Evolutionary conservation across 2,113 vertebrate species (phyloP).

Genomic region (Thymallus thymallus): DNA sequence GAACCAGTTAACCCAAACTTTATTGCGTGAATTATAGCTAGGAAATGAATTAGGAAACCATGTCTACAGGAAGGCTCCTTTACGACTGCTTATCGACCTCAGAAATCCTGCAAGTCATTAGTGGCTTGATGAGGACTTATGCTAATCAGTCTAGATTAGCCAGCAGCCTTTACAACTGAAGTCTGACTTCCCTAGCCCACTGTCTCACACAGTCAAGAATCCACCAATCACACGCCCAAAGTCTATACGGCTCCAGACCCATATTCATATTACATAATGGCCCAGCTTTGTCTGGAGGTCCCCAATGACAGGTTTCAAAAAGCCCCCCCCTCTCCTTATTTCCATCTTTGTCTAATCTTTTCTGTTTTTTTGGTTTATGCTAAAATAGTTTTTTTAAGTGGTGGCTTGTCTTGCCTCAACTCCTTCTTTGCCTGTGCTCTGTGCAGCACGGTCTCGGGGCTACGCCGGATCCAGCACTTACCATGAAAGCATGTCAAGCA

Average conservation of each 20-base stretch:
- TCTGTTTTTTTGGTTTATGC: conserved; percentile 13
- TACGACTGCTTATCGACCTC: neutral
- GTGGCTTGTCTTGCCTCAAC: neutral
- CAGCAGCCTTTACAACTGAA: neutral
- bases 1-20: no score
- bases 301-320: no score
- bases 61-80: no score
- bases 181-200: no score
- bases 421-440: neutral
- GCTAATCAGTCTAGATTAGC: conserved; percentile 4
- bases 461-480: conserved; percentile 6
- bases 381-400: no score
- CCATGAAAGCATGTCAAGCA: neutral
- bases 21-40: no score
- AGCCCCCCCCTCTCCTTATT: no score
- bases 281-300: neutral
- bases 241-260: no score
- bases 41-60: no score
- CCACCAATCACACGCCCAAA: neutral
- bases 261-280: no score
- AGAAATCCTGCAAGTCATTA: neutral
- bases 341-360: neutral
- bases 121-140: neutral
- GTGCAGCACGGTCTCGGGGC: conserved; percentile 3
- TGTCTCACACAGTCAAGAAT: neutral